phyloP scores from a whole-genome alignment of 2,113 vertebrate species.

The Larimichthys crocea region DNA sequence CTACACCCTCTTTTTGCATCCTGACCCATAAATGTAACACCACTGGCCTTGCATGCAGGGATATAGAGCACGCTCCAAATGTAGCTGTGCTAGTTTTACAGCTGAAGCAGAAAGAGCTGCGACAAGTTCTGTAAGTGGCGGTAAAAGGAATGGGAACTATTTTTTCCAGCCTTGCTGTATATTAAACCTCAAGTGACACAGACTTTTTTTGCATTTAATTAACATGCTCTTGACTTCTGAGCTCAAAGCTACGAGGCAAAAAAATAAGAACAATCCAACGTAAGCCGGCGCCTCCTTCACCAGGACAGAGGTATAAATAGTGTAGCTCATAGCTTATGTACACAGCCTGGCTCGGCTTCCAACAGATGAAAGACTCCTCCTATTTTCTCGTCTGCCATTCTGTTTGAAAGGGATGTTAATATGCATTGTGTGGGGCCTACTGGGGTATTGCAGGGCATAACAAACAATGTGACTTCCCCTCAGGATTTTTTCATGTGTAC shows the following conservation, averaged over 20 bases:
- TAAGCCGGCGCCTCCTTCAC: not conserved
- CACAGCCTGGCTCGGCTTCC: slow-evolving; percentile 27
- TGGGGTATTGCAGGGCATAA: slow-evolving; percentile 25
- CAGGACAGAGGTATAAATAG: not conserved
- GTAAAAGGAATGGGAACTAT: too few relatives aligned
- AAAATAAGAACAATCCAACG: not conserved
- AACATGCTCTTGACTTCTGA: slow-evolving; percentile 1
- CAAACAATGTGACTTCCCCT: slow-evolving; percentile 50
- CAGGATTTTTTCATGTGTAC: slow-evolving; percentile 39
- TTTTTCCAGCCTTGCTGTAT: not conserved
- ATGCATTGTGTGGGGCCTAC: slow-evolving; percentile 48
- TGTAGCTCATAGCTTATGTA: slow-evolving; percentile 8
- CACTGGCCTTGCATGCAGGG: not conserved
- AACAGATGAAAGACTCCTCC: slow-evolving; percentile 36
- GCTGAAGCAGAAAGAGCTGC: not conserved
- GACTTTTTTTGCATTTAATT: not conserved
- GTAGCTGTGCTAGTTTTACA: not conserved
- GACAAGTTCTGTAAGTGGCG: not conserved
- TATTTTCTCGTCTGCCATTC: slow-evolving; percentile 44
- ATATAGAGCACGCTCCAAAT: not conserved
- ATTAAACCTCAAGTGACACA: not conserved
- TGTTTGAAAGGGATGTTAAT: slow-evolving; percentile 53
- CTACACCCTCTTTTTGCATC: not conserved
- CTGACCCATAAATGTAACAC: slow-evolving; percentile 7
- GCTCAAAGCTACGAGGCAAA: not conserved